Evolutionary conservation across 2,113 vertebrate genomes (phyloP).

Genomic region (Stomatorhinus ivindoensis): DNA sequence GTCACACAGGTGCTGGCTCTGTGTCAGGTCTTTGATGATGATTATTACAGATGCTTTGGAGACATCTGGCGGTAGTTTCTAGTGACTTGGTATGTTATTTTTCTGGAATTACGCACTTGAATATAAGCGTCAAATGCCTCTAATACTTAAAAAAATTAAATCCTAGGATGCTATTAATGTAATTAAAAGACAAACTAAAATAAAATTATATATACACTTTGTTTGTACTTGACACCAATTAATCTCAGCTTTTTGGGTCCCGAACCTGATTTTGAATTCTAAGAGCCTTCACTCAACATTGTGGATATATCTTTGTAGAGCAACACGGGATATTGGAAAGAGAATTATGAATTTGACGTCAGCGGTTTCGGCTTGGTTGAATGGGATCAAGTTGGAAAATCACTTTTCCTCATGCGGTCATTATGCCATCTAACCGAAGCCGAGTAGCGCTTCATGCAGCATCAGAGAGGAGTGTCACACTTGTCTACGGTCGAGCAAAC

Average conservation of each 20-base stretch:
- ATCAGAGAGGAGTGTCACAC: neutral
- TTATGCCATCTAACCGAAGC: neutral
- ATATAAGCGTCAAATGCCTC: neutral
- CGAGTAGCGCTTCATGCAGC: neutral
- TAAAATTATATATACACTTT: neutral
- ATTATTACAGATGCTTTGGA: slow-evolving; percentile 10
- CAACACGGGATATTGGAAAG: neutral
- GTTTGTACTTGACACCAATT: no score
- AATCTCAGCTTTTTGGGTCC: neutral
- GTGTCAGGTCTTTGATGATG: neutral
- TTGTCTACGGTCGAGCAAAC: neutral
- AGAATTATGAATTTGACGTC: neutral
- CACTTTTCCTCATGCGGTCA: neutral
- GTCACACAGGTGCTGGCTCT: neutral
- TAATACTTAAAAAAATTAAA: neutral
- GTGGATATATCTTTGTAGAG: neutral
- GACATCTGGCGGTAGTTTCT: slow-evolving; percentile 5
- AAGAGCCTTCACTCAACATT: neutral
- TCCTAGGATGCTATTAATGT: neutral
- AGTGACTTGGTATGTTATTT: neutral
- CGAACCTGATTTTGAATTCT: neutral
- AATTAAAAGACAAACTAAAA: neutral
- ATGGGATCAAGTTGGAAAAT: neutral
- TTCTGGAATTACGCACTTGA: neutral
- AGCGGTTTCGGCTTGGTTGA: neutral